Evolutionary conservation across 2,113 vertebrate genomes (phyloP).

Genomic region (Pedionomus torquatus): DNA sequence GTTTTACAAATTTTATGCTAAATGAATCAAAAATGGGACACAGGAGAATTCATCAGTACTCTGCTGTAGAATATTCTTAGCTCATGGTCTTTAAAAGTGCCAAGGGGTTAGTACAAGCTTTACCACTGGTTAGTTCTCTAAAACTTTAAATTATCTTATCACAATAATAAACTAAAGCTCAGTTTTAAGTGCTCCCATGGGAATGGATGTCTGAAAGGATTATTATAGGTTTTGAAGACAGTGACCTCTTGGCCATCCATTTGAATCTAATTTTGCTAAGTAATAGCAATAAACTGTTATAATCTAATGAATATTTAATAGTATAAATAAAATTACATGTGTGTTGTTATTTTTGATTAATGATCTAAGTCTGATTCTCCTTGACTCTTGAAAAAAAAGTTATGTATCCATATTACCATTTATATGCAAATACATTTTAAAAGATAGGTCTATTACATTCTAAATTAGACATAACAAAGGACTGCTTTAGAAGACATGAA

Average conservation of each 20-base stretch:
- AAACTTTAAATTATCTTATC: background rate
- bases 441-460: background rate
- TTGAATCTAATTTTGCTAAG: slow-evolving; percentile 19
- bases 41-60: background rate
- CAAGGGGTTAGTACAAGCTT: background rate
- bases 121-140: background rate
- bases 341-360: slow-evolving; percentile 1
- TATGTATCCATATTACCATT: background rate
- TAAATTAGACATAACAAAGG: background rate
- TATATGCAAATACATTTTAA: background rate
- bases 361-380: background rate
- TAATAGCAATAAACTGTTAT: slow-evolving; percentile 9
- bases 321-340: background rate
- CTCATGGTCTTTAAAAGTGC: background rate
- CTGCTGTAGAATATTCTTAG: background rate
- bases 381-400: background rate
- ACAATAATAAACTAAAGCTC: background rate
- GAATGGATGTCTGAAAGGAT: background rate
- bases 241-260: background rate
- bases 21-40: background rate
- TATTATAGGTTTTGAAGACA: background rate
- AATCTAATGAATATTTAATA: background rate
- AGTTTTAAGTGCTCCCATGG: background rate
- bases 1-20: background rate
- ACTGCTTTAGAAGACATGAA: background rate